Percentiles rank a stretch among this genome's conserved stretches.
These are phyloP conservation scores for Meloidogyne exigua DNA, from an alignment of 1,140 invertebrate species.

Conservation along the genomic window DNA sequence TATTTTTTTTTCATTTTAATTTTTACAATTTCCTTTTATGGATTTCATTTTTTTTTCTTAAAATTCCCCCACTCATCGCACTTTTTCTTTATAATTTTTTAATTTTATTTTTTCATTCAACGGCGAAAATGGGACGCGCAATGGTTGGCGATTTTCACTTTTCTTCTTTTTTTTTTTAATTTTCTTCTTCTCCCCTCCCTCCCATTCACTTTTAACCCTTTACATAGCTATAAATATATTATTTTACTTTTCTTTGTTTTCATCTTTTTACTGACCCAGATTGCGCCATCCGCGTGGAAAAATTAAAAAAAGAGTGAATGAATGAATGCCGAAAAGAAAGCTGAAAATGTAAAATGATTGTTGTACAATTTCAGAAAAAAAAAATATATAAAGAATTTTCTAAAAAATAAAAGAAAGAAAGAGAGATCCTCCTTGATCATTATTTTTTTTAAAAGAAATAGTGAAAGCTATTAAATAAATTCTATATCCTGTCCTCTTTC, in stretches of 20 bases:
- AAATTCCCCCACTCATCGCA: not conserved
- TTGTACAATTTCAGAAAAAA: not conserved
- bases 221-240: not conserved
- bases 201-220: not conserved
- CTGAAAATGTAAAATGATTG: slow-evolving; percentile 9
- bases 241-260: slow-evolving; percentile 9
- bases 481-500: not conserved
- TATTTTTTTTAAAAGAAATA: not conserved
- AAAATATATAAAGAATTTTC: not conserved
- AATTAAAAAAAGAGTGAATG: not conserved
- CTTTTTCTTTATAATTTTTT: not conserved
- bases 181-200: not conserved
- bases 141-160: slow-evolving; percentile 18
- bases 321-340: slow-evolving; percentile 2
- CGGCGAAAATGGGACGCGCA: not conserved
- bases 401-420: not conserved
- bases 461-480: not conserved
- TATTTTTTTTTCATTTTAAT: not conserved
- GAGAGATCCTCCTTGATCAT: not conserved
- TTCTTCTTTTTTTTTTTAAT: not conserved
- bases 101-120: not conserved
- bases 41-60: not conserved
- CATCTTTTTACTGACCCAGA: slow-evolving; percentile 24
- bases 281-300: slow-evolving; percentile 23
- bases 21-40: not conserved